Evolutionary conservation across 2,113 vertebrate species (phyloP), one percentile per base, ranked within the genome.

Genomic region (Catharus fuscescens): DNA sequence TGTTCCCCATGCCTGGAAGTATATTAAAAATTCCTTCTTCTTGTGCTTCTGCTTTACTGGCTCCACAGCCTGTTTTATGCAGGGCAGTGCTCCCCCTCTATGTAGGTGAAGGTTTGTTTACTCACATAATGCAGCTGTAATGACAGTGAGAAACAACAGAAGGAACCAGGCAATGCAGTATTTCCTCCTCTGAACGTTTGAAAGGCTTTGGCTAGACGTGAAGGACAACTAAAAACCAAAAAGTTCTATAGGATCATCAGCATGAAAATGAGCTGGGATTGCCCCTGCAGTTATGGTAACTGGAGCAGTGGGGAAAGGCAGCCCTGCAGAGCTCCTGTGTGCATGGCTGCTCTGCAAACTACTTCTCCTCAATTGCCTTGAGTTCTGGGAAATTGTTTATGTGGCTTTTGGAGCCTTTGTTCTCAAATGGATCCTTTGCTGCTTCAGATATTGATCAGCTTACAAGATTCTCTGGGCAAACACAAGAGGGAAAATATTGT

Each of bases 401-500:
- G 73, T 67, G 67, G 57, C 87, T 97, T 97, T 91, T 79, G 88
- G 90, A 97, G 88, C 91, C 95, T 97, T 93, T 97, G 80, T 80
- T 94, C 87, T 96, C 92, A 97, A 96, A 92, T 78, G 67, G 70
- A 93, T 71, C 62, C 65, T 97, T 81, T 80, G 60, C 42, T 95
- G 72, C 88, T 96, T 96, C 94, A 94, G 81, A 90, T 90, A 96
- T 62, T 95, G 82, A 98, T 97, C 95, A 95, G 88, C 56, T 73
- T 95, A 88, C 59, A 53, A 95, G 94, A 83, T 77, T 81, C 93
- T 96, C 90, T 97, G 86, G 95, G 96, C 93, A 96, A 97, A 94
- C 29, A 45, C 20, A 52, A 93, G 47, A 86, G 70, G 95, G 84
- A 97, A 97, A 95, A 80, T 88, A 95, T 72, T 26, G 18, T 95